Percentiles rank a stretch among this genome's conserved stretches.
Conservation (phyloP, 2,797 vertebrate species). For the Mus caroli region DNA sequence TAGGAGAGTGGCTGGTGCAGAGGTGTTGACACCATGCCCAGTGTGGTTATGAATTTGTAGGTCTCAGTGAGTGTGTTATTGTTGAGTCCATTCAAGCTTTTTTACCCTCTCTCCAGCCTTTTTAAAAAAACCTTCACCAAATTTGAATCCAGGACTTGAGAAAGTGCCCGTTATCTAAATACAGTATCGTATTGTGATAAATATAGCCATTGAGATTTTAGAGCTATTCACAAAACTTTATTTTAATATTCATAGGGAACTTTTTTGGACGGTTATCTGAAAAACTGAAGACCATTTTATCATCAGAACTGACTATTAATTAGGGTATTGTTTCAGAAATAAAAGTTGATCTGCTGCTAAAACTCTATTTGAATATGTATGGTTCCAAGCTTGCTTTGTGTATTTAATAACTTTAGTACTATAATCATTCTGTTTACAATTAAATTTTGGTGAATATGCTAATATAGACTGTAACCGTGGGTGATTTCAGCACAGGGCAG, state of each 20-base stretch:
- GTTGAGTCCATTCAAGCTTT: constrained; percentile 55
- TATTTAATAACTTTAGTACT: constrained; percentile 85
- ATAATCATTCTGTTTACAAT: constrained; percentile 85
- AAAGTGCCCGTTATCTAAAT: constrained; percentile 81
- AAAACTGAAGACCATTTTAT: constrained; percentile 80
- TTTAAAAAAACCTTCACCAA: constrained; percentile 54
- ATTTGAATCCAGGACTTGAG: constrained; percentile 82
- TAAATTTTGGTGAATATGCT: constrained; percentile 84
- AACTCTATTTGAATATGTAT: constrained; percentile 86
- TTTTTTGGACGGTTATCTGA: constrained; percentile 82
- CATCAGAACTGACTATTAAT: constrained; percentile 85
- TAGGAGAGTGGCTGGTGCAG: neutral
- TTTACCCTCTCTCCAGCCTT: neutral
- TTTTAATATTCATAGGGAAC: constrained; percentile 83
- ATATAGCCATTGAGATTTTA: constrained; percentile 78
- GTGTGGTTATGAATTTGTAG: constrained; percentile 33
- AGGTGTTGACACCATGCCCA: neutral
- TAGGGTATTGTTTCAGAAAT: constrained; percentile 83
- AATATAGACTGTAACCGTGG: constrained; percentile 67
- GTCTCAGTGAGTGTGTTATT: constrained; percentile 28
- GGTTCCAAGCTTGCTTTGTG: constrained; percentile 84
- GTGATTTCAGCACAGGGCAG: constrained; percentile 73
- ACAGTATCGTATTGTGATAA: constrained; percentile 83
- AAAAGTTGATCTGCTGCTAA: constrained; percentile 83
- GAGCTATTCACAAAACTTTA: constrained; percentile 80